Conservation (phyloP, 2,797 vertebrate genomes). For the Pseudopleuronectes americanus region DNA sequence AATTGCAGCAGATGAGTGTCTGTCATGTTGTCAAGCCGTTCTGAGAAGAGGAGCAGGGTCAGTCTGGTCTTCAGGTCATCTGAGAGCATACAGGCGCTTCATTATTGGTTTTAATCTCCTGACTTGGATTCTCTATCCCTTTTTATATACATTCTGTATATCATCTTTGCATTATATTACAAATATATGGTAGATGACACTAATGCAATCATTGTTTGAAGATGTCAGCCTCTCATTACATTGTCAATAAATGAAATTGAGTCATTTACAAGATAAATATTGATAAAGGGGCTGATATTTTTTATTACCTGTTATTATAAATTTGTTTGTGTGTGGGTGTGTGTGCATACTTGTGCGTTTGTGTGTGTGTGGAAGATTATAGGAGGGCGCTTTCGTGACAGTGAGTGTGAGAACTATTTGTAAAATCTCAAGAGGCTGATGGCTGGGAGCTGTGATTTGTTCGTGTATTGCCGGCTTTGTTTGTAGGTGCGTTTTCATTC, state of each 20-base stretch:
- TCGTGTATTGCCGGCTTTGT: conserved; percentile 59
- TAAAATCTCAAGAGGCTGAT: conserved; percentile 50
- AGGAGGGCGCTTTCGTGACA: conserved; percentile 36
- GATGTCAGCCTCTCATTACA: not conserved
- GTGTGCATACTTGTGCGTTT: not conserved
- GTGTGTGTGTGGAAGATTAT: not conserved
- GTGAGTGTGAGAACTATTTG: conserved; percentile 32
- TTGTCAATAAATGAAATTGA: not conserved
- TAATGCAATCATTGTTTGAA: not conserved
- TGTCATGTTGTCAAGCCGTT: not conserved
- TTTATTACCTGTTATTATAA: no score
- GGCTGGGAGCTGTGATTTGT: conserved; percentile 43
- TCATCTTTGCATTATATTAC: not conserved
- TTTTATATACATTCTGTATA: not conserved
- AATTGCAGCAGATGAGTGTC: not conserved
- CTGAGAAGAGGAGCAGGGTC: not conserved
- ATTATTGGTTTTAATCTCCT: no score
- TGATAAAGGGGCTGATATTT: not conserved
- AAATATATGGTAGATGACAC: not conserved
- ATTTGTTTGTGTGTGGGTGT: not conserved
- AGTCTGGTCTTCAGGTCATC: not conserved
- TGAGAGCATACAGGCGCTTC: no score
- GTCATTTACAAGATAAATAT: not conserved
- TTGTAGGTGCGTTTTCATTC: conserved; percentile 56
- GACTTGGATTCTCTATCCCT: no score